These are phyloP conservation scores for Genyomyrus donnyi DNA, from an alignment of 2,113 vertebrate genomes.

Conservation along the genomic window DNA sequence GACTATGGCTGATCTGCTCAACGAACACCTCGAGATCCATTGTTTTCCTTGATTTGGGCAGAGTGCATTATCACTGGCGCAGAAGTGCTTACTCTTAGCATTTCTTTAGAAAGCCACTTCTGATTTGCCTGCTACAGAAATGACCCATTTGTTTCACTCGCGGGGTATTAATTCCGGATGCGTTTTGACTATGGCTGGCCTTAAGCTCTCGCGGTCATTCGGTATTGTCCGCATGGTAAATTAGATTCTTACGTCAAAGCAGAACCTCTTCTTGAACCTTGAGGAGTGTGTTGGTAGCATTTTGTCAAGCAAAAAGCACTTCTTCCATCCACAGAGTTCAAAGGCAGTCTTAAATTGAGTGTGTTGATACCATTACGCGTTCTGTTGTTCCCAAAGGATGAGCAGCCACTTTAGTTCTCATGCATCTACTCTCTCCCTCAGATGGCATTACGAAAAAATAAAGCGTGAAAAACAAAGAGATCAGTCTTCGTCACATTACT, in stretches of 20 bases:
- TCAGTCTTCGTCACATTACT: background rate
- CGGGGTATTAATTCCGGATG: background rate
- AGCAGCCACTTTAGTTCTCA: background rate
- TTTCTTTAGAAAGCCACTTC: background rate
- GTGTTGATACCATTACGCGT: background rate
- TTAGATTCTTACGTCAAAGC: constrained; percentile 2
- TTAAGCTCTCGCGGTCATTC: background rate
- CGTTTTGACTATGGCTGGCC: background rate
- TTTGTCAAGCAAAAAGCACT: background rate
- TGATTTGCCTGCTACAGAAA: background rate
- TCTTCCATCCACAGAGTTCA: background rate
- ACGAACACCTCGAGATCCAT: background rate
- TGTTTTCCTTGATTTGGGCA: background rate
- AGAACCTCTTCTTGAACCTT: background rate
- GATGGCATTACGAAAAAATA: background rate
- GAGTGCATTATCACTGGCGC: background rate
- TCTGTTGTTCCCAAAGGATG: background rate
- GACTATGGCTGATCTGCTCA: background rate
- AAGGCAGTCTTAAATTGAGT: background rate
- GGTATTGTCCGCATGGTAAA: background rate
- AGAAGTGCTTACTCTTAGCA: background rate
- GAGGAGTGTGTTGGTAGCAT: background rate
- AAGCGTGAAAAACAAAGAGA: background rate
- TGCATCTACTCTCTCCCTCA: background rate
- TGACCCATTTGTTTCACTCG: background rate